Percentiles rank a stretch among this genome's conserved stretches.
phyloP scores from a whole-genome alignment of 2,888 invertebrate genomes.

The Leptogaster cylindrica region DNA sequence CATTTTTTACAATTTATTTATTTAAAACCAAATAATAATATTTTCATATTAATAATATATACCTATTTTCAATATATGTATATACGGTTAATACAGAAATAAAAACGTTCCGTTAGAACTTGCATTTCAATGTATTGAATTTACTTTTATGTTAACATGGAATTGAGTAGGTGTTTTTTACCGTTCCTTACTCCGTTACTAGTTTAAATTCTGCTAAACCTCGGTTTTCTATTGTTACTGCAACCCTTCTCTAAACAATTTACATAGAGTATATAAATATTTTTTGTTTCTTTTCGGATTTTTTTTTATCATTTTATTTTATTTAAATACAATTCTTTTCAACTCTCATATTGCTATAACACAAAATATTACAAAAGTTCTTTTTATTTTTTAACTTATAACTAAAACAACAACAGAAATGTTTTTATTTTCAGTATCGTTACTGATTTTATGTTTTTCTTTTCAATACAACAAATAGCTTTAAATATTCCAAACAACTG shows the following conservation, averaged over 20 bases:
- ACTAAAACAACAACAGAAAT: slow-evolving; percentile 45
- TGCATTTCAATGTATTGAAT: slow-evolving; percentile 41
- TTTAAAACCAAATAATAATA: slow-evolving; percentile 50
- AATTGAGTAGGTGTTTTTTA: slow-evolving; percentile 58
- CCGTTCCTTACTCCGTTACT: slow-evolving; percentile 32
- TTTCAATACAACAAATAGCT: slow-evolving; percentile 51
- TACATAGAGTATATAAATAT: slow-evolving; percentile 26
- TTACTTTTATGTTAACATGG: slow-evolving; percentile 61
- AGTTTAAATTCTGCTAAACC: slow-evolving; percentile 9
- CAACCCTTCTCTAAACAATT: slow-evolving; percentile 36
- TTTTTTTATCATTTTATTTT: slow-evolving; percentile 27
- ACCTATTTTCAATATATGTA: slow-evolving; percentile 35
- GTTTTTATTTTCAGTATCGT: slow-evolving; percentile 46
- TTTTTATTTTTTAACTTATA: slow-evolving; percentile 43
- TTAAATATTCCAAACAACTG: slow-evolving; percentile 42
- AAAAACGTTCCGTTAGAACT: slow-evolving; percentile 28
- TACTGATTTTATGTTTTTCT: slow-evolving; percentile 48
- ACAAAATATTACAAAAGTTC: slow-evolving; percentile 44
- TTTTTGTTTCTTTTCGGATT: slow-evolving; percentile 25
- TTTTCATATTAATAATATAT: slow-evolving; percentile 39
- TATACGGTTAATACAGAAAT: slow-evolving; percentile 31
- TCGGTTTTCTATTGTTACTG: slow-evolving; percentile 31
- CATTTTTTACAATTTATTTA: slow-evolving; percentile 48
- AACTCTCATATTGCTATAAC: slow-evolving; percentile 47
- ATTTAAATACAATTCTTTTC: slow-evolving; percentile 19